Evolutionary conservation across 1,140 invertebrate species (phyloP), one percentile per base, ranked within the genome.

Genomic region (Drosophila santomea): DNA sequence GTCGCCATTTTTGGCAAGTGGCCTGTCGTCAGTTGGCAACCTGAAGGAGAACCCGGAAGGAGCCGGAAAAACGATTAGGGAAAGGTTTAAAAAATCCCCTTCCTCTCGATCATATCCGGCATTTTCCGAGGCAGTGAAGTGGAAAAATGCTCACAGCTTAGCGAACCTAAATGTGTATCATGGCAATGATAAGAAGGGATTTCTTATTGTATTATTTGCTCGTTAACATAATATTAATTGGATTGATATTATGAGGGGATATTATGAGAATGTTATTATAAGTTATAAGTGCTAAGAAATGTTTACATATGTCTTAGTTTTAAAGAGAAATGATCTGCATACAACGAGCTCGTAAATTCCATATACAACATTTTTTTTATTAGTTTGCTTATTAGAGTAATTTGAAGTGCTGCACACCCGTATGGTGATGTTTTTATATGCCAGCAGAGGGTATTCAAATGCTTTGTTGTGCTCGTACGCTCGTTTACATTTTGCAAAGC

Each of bases 1-100:
- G 17, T 15, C 8, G 15, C 44, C n/a, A 60, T 41, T 20, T 28
- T 32, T 8, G 15, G n/a, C 11, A 38, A 39, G 48, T 55, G 20
- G 23, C 48, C 48, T 50, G 48, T 50, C 48, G 25, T 28, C 48
- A 50, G 48, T 32, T 50, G 25, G 50, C 32, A 11, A 32, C 51
- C 52, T 41, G 36, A 20, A 28, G 11, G 35, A 12, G 4, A 10
- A 4, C 32, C 15, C 28, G 15, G 32, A n/a, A n/a, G n/a, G n/a
- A n/a, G 50, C 50, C 32, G 32, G 50, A 20, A 36, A 50, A 52
- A 7, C 50, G 50, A 36, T 52, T 52, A 52, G 50, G 50, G 50
- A 52, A 36, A 12, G 50, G 32, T 4, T 52, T 52, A 52, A 36
- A 52, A 15, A 36, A 52, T 36, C 32, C 32, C 10, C 1, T 50